A percentile compares a stretch with the other conserved stretches of the same genome.
These are phyloP conservation scores for Hirudinaria manillensis DNA, from an alignment of 2,888 invertebrate species.

Conservation along the genomic window DNA sequence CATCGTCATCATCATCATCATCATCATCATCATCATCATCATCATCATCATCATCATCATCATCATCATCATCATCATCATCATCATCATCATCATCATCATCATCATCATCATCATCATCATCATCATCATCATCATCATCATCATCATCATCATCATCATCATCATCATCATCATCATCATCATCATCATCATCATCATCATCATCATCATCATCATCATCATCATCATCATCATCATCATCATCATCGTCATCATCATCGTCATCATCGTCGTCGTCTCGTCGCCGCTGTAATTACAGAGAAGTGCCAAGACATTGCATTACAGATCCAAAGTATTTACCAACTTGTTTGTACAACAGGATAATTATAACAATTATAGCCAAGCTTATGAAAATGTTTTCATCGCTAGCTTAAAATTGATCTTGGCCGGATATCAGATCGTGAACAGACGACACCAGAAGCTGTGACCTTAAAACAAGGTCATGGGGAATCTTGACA, in stretches of 20 bases:
- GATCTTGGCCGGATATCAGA: no score
- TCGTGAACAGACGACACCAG: no score
- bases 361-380: no score
- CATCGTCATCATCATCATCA: constrained; percentile 27
- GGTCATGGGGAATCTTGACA: no score
- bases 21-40: constrained; percentile 31
- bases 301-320: no score
- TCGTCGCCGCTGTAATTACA: not conserved
- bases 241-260: constrained; percentile 25
- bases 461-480: no score
- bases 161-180: constrained; percentile 28
- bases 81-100: constrained; percentile 29
- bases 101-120: constrained; percentile 27
- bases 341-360: no score
- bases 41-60: constrained; percentile 30
- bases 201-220: constrained; percentile 25
- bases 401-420: no score
- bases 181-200: constrained; percentile 27
- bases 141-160: constrained; percentile 26
- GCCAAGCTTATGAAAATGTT: no score
- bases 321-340: no score
- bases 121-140: constrained; percentile 23
- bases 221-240: constrained; percentile 24
- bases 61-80: constrained; percentile 33
- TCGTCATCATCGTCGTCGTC: constrained; percentile 19